These are phyloP conservation scores for Stegastes partitus DNA, from an alignment of 2,113 vertebrate genomes.

Conservation along the genomic window DNA sequence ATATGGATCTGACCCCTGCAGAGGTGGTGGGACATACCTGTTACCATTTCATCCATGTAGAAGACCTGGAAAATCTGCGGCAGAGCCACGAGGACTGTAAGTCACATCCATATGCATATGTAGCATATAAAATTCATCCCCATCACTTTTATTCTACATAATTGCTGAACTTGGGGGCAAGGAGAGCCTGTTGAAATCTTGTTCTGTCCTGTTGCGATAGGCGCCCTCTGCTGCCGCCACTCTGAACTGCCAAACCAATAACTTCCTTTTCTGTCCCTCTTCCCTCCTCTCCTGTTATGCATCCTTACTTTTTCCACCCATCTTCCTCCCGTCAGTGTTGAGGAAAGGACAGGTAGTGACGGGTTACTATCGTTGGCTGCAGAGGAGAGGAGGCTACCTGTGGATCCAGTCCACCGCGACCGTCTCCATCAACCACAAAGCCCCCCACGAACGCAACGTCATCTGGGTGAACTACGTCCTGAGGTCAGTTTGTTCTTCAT, in stretches of 20 bases:
- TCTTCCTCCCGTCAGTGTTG: constrained; percentile 82
- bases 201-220: constrained; percentile 33
- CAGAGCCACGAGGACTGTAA: constrained; percentile 93
- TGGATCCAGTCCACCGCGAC: constrained; percentile 94
- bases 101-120: constrained; percentile 43
- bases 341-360: constrained; percentile 94
- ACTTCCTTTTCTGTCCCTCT: neutral
- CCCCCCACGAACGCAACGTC: constrained; percentile 91
- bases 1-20: constrained; percentile 91
- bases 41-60: constrained; percentile 91
- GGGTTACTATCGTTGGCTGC: constrained; percentile 92
- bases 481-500: constrained; percentile 80
- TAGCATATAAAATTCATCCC: neutral
- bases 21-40: constrained; percentile 93
- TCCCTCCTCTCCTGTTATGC: neutral
- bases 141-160: neutral
- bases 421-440: constrained; percentile 92
- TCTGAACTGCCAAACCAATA: constrained; percentile 46
- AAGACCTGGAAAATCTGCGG: constrained; percentile 89
- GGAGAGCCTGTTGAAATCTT: constrained; percentile 30
- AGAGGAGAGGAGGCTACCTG: constrained; percentile 90
- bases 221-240: constrained; percentile 77
- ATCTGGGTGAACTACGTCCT: constrained; percentile 94
- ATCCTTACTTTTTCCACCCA: neutral
- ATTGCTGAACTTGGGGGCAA: constrained; percentile 3